Conservation (phyloP, 2,797 vertebrate species). For the Helostoma temminkii region DNA sequence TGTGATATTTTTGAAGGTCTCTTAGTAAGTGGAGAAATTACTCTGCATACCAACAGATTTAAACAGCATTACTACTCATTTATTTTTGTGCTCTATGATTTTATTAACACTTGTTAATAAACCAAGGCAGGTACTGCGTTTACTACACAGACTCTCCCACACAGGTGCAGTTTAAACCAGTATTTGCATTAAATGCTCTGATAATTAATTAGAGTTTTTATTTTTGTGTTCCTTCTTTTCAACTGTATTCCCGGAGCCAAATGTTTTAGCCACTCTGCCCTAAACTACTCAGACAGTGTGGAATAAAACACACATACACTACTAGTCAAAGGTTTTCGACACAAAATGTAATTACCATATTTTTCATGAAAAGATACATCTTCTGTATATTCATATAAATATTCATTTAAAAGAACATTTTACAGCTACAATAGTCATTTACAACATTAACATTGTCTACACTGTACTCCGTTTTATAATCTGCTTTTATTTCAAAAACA, state of each 20-base stretch:
- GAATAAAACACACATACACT: not conserved
- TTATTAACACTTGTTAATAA: slow-evolving; percentile 13
- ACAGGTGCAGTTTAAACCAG: not conserved
- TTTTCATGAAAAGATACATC: too few species aligned
- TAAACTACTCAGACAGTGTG: too few species aligned
- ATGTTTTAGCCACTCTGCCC: too few species aligned
- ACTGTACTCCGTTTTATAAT: too few species aligned
- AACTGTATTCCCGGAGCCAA: not conserved
- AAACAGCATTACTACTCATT: slow-evolving; percentile 22
- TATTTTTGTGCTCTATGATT: slow-evolving; percentile 14
- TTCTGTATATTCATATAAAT: too few species aligned
- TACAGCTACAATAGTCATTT: too few species aligned
- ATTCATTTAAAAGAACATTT: too few species aligned
- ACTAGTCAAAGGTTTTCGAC: too few species aligned
- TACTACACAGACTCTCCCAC: not conserved
- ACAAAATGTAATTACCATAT: too few species aligned
- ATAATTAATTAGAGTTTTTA: not conserved
- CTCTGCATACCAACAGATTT: slow-evolving; percentile 8
- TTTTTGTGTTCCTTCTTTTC: not conserved
- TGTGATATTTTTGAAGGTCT: slow-evolving; percentile 40
- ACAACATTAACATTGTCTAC: too few species aligned
- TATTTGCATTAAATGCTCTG: not conserved
- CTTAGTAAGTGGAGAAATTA: slow-evolving; percentile 36
- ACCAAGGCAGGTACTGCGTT: not conserved
- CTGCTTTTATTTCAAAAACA: too few species aligned